Evolutionary conservation across 2,888 invertebrate genomes (phyloP), one percentile per base, ranked within the genome.

Genomic region (Pheosia gnoma): DNA sequence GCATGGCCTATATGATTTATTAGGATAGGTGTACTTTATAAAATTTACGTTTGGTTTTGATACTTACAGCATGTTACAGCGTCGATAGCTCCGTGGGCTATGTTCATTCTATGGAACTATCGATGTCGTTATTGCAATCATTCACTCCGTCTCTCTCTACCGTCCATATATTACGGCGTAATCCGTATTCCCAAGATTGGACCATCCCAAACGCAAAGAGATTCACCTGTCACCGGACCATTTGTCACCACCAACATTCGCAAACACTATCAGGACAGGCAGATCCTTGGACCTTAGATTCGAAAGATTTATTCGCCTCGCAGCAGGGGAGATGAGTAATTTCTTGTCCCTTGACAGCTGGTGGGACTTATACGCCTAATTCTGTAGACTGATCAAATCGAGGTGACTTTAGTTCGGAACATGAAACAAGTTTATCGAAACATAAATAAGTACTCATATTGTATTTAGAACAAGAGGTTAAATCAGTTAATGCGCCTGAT

Each of bases 231-330:
- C 76, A 66, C 61, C 70, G 60, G 52, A 58, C 70, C 77, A 78
- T 79, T 79, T 79, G 75, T 79, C 80, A 75, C 74, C 59, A 59
- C 62, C 64, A 65, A 68, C 63, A 61, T 69, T 68, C 60, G 62
- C 74, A 74, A 72, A 78, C 74, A 77, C 72, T 78, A 80, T 79
- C 78, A 60, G 64, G 69, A 74, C 66, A 63, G 65, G 68, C 65
- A 59, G 63, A 52, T 74, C 64, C 59, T 62, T 57, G 62, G 60
- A 77, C 78, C 70, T 78, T 80, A 81, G 84, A 84, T 84, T 80
- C 75, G 73, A 77, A 74, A 86, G 90, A 90, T 90, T 90, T 88
- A 89, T 89, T 79, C 79, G 72, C 77, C 53, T 62, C 68, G 45
- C 80, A 70, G 70, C 71, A 77, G 82, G 85, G 83, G 80, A 80